Evolutionary conservation across 2,113 vertebrate genomes (phyloP).

Genomic region (Pseudorasbora parva): DNA sequence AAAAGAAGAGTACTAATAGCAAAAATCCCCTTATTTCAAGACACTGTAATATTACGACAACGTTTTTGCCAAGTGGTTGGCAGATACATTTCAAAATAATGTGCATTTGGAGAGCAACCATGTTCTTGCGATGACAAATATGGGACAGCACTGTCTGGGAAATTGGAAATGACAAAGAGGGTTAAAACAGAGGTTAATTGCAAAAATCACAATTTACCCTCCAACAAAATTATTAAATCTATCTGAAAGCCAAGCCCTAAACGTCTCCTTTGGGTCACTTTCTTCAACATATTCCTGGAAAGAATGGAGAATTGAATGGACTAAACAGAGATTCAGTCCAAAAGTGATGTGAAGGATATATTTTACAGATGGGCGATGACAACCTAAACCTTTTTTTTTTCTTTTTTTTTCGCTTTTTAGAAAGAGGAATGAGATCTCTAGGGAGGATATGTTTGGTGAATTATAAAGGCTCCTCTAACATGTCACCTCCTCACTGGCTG

Average conservation of each 20-base stretch:
- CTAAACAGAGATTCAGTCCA: conserved; percentile 14
- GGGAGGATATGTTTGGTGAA: conserved; percentile 38
- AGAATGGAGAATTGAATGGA: not conserved
- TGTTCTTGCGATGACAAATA: not conserved
- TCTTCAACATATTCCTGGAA: not conserved
- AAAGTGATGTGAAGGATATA: conserved; percentile 2
- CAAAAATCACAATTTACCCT: not conserved
- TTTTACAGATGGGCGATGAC: conserved; percentile 11
- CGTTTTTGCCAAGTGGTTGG: not conserved
- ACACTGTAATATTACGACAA: not conserved
- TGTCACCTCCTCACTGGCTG: conserved; percentile 45
- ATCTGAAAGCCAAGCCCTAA: not conserved
- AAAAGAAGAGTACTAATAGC: no score
- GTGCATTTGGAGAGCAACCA: not conserved
- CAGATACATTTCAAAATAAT: conserved; percentile 16
- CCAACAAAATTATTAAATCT: conserved; percentile 22
- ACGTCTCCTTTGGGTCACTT: conserved; percentile 16
- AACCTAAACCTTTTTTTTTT: conserved; percentile 28
- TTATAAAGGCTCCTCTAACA: conserved; percentile 21
- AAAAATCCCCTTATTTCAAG: not conserved
- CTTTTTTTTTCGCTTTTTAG: not conserved
- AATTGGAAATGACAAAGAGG: conserved; percentile 1
- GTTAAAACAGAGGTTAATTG: conserved; percentile 27
- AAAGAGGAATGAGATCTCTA: conserved; percentile 45
- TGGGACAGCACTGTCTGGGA: not conserved